These are phyloP conservation scores for Heliocidaris erythrogramma DNA, from an alignment of 35 echinoderm and acorn worm genomes.

Conservation along the genomic window DNA sequence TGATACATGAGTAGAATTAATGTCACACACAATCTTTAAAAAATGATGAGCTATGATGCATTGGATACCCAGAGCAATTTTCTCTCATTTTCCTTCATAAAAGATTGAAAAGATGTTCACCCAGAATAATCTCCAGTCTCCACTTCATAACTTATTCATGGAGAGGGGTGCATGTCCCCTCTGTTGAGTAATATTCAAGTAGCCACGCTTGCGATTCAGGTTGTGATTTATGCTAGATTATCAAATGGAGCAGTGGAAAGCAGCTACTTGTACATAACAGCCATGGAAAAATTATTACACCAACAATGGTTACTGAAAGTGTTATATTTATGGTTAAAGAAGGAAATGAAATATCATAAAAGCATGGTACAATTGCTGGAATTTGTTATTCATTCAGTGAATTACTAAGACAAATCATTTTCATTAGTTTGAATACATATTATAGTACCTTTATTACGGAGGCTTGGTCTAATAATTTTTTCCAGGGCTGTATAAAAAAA, in stretches of 20 bases:
- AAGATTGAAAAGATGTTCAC: not conserved
- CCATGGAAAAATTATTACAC: too few relatives aligned
- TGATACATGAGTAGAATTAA: not conserved
- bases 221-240: not conserved
- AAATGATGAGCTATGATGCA: not conserved
- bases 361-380: too few relatives aligned
- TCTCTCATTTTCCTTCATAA: not conserved
- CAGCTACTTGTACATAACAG: not conserved
- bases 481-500: too few relatives aligned
- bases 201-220: not conserved
- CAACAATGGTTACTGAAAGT: too few relatives aligned
- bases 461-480: too few relatives aligned
- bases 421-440: too few relatives aligned
- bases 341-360: too few relatives aligned
- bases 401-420: too few relatives aligned
- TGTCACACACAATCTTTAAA: not conserved
- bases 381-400: too few relatives aligned
- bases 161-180: not conserved
- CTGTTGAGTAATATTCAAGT: not conserved
- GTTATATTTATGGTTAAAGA: too few relatives aligned
- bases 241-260: not conserved
- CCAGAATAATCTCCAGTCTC: not conserved
- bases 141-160: not conserved
- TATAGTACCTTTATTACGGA: too few relatives aligned
- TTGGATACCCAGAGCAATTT: conserved; percentile 3